A percentile compares a stretch with the other conserved stretches of the same genome.
phyloP scores from a whole-genome alignment of 1,140 invertebrate species.

The Diprion similis region DNA sequence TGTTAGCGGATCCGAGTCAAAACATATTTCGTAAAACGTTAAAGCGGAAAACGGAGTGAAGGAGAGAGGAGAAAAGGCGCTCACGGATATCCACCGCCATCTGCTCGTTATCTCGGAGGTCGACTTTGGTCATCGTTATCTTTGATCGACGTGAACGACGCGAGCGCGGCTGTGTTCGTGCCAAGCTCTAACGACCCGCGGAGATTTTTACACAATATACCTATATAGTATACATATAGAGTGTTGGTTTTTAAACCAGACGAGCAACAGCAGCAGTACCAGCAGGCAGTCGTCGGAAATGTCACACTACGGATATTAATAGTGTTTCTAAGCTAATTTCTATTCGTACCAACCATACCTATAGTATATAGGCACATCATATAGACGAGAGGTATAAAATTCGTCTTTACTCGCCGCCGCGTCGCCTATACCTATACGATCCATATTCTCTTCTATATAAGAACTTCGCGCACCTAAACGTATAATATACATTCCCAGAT shows the following conservation, averaged over 20 bases:
- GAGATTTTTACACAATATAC: background rate
- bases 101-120: constrained; percentile 3
- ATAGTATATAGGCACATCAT: too few species aligned
- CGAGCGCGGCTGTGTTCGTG: background rate
- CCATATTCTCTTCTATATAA: too few species aligned
- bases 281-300: background rate
- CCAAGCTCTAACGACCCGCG: background rate
- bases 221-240: background rate
- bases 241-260: background rate
- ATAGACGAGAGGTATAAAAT: too few species aligned
- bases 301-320: constrained; percentile 2
- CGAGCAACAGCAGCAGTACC: background rate
- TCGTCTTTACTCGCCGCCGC: too few species aligned
- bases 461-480: too few species aligned
- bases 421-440: too few species aligned
- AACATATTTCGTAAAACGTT: too few species aligned
- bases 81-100: background rate
- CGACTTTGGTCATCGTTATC: background rate
- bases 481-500: too few species aligned
- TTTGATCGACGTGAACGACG: constrained; percentile 4
- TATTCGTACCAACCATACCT: too few species aligned
- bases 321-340: background rate
- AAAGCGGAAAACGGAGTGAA: too few species aligned
- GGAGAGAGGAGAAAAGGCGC: too few species aligned
- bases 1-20: too few species aligned